Conservation (phyloP, 2,113 vertebrate species). For the Dipodomys ordii region DNA sequence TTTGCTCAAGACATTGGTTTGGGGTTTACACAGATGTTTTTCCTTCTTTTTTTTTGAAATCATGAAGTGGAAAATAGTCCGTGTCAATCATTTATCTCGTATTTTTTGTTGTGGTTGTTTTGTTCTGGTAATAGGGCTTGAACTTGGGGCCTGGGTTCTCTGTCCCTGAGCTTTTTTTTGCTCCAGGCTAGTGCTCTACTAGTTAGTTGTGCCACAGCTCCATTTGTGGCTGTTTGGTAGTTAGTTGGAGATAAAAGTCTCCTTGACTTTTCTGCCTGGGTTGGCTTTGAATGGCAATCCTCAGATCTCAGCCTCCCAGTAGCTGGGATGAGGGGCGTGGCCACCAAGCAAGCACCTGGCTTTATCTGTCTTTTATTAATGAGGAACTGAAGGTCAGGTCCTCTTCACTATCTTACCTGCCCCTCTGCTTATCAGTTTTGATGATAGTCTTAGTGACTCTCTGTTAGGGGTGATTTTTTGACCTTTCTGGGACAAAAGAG, state of each 20-base stretch:
- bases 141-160: neutral
- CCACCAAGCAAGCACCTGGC: too few species aligned
- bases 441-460: neutral
- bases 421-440: neutral
- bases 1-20: neutral
- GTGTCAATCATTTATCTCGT: neutral
- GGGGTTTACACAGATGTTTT: neutral
- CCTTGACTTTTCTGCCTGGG: too few species aligned
- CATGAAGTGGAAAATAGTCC: neutral
- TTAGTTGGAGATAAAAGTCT: too few species aligned
- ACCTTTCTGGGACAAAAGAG: neutral
- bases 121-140: too few species aligned
- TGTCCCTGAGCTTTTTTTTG: too few species aligned
- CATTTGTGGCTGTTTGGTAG: too few species aligned
- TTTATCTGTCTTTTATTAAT: neutral
- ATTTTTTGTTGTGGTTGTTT: too few species aligned
- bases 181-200: too few species aligned
- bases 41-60: slow-evolving; percentile 2
- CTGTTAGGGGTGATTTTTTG: neutral
- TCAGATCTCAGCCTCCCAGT: too few species aligned
- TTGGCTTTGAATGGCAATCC: too few species aligned
- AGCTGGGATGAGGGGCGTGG: too few species aligned
- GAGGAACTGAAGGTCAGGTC: neutral
- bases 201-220: too few species aligned
- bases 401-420: accelerated